These are phyloP conservation scores for Polylopha cassiicola DNA, from an alignment of 2,888 invertebrate genomes.

Conservation along the genomic window DNA sequence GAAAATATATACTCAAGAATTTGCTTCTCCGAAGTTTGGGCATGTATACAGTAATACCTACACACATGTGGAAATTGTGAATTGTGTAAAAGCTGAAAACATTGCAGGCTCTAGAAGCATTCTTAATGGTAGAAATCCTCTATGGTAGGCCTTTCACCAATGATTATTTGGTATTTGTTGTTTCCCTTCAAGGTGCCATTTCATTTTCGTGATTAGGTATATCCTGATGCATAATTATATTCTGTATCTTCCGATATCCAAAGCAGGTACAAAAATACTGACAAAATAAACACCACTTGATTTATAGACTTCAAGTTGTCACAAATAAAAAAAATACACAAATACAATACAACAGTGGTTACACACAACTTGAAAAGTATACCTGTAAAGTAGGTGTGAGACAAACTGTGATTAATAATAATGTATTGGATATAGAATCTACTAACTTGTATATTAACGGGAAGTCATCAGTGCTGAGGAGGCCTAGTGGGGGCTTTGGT, in stretches of 20 bases:
- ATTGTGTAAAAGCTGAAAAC: conserved; percentile 36
- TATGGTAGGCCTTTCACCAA: conserved; percentile 17
- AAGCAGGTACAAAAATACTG: conserved; percentile 23
- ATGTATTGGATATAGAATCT: conserved; percentile 27
- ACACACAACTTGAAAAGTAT: conserved; percentile 41
- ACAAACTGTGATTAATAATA: conserved; percentile 43
- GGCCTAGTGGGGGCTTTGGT: conserved; percentile 86
- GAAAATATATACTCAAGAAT: conserved; percentile 50
- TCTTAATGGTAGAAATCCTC: conserved; percentile 45
- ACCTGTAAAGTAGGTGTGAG: conserved; percentile 57
- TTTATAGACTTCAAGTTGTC: conserved; percentile 46
- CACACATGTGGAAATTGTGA: conserved; percentile 29
- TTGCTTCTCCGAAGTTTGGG: conserved; percentile 32
- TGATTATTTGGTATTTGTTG: conserved; percentile 12
- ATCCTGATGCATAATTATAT: conserved; percentile 7
- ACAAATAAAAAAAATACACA: conserved; percentile 51
- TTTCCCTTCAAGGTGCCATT: conserved; percentile 11
- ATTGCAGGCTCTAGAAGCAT: conserved; percentile 28
- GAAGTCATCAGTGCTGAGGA: conserved; percentile 88
- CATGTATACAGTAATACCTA: conserved; percentile 43
- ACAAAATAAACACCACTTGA: conserved; percentile 49
- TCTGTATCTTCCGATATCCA: conserved; percentile 19
- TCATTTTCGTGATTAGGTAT: background rate
- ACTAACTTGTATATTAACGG: conserved; percentile 91
- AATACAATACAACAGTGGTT: conserved; percentile 47